These are phyloP conservation scores for Conopomorpha cramerella DNA, from an alignment of 1,140 invertebrate species.

Conservation along the genomic window DNA sequence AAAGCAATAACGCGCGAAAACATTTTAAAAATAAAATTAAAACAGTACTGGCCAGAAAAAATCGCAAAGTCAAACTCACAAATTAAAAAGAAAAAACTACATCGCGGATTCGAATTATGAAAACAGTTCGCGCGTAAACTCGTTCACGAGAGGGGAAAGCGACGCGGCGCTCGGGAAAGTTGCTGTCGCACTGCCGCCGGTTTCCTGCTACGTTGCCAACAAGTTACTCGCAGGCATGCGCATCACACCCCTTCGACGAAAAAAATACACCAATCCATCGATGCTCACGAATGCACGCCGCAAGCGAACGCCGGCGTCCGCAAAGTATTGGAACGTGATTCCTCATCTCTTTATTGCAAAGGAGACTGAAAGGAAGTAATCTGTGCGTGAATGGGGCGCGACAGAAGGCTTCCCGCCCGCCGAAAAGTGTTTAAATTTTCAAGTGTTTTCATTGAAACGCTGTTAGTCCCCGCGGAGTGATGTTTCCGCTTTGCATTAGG, in stretches of 20 bases:
- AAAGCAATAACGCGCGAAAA: conserved; percentile 25
- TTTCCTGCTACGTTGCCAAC: conserved; percentile 32
- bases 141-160: conserved; percentile 14
- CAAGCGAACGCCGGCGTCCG: too few relatives aligned
- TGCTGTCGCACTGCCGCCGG: conserved; percentile 48
- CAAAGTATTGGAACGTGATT: not conserved
- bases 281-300: conserved; percentile 1
- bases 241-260: conserved; percentile 24
- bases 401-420: not conserved
- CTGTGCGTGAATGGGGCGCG: too few relatives aligned
- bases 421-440: conserved; percentile 48
- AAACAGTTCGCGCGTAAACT: conserved; percentile 12
- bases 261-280: conserved; percentile 13
- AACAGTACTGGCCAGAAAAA: not conserved
- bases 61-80: not conserved
- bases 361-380: too few relatives aligned
- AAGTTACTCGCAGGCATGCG: conserved; percentile 52
- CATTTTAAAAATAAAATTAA: conserved; percentile 14
- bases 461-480: conserved; percentile 44
- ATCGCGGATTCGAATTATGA: conserved; percentile 16
- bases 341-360: not conserved
- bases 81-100: conserved; percentile 3
- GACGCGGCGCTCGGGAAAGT: conserved; percentile 22
- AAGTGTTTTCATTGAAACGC: conserved; percentile 36
- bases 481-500: conserved; percentile 48